phyloP scores from a whole-genome alignment of 2,113 vertebrate species.

The Ramphastos sulfuratus region DNA sequence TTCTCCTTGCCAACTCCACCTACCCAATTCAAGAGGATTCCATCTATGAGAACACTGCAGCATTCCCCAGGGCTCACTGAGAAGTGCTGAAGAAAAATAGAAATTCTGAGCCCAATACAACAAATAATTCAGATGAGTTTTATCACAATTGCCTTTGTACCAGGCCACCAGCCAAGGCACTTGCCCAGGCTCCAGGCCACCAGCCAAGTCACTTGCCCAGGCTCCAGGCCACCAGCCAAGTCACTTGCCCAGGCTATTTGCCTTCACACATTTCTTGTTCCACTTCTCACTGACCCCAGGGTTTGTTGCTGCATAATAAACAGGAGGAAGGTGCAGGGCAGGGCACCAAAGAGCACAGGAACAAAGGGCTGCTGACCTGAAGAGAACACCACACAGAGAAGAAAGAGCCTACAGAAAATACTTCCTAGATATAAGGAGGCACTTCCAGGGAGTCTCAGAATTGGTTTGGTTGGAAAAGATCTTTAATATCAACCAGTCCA shows the following conservation, averaged over 20 bases:
- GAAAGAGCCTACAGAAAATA: not conserved
- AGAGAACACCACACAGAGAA: rapidly evolving
- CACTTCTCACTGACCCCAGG: not conserved
- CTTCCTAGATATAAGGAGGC: not conserved
- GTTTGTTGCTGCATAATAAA: not conserved
- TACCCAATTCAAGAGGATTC: too few relatives aligned
- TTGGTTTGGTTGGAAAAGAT: too few relatives aligned
- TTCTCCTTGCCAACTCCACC: too few relatives aligned
- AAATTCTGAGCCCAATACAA: too few relatives aligned
- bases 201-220: not conserved
- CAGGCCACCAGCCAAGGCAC: not conserved
- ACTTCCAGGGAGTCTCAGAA: too few relatives aligned
- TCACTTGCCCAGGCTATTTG: not conserved
- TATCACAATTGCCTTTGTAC: too few relatives aligned
- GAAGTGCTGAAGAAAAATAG: too few relatives aligned
- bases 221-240: not conserved
- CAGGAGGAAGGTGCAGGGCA: not conserved
- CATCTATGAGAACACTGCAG: too few relatives aligned
- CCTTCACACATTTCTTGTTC: not conserved
- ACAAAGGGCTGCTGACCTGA: not conserved
- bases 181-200: not conserved
- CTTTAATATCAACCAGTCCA: too few relatives aligned
- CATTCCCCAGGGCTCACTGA: too few relatives aligned
- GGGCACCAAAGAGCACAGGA: not conserved
- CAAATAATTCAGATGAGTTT: too few relatives aligned